These are phyloP conservation scores for Oikopleura vanhoeffeni DNA, from an alignment of 23 tunicate species.

Conservation along the genomic window DNA sequence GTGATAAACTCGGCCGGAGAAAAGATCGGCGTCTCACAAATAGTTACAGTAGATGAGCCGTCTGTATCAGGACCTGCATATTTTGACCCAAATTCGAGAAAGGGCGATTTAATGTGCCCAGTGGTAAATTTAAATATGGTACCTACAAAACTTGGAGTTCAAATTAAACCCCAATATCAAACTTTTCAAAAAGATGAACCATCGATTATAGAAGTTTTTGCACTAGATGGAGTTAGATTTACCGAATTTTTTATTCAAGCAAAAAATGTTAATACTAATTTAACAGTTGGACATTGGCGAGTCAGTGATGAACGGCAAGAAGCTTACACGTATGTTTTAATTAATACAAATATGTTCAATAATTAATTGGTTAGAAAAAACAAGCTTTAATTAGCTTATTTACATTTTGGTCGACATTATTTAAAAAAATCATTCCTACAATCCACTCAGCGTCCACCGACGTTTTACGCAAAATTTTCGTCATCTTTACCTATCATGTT, in stretches of 20 bases:
- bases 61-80: not conserved
- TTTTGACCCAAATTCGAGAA: not conserved
- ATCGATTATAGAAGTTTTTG: not conserved
- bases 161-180: not conserved
- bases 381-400: too few species aligned
- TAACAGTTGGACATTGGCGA: not conserved
- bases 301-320: not conserved
- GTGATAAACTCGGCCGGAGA: not conserved
- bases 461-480: too few species aligned
- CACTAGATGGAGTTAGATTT: not conserved
- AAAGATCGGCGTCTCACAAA: not conserved
- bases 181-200: not conserved
- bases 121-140: not conserved
- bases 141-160: not conserved
- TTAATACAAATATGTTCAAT: too few species aligned
- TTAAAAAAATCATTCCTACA: too few species aligned
- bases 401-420: too few species aligned
- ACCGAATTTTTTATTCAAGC: conserved; percentile 14
- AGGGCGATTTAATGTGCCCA: not conserved
- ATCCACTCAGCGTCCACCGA: too few species aligned
- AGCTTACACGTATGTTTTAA: not conserved
- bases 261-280: not conserved
- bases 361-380: too few species aligned
- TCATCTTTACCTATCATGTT: too few species aligned
- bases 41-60: not conserved